phyloP scores from a whole-genome alignment of 2,888 invertebrate species.

The Pecten maximus region DNA sequence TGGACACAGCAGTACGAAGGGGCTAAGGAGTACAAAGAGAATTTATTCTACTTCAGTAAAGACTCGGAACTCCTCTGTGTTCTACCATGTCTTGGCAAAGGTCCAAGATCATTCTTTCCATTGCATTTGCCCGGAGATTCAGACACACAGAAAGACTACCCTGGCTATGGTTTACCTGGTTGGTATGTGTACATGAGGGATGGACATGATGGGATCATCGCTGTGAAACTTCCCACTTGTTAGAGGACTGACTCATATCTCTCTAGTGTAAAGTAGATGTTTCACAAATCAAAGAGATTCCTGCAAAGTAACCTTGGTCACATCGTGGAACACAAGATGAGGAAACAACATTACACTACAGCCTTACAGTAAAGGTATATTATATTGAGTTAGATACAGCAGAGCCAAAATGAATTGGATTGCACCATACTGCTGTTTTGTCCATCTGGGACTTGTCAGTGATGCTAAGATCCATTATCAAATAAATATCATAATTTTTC shows the following conservation, averaged over 20 bases:
- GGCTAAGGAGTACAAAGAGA: constrained; percentile 58
- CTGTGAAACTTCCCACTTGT: not conserved
- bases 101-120: constrained; percentile 65
- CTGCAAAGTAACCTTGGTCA: no score
- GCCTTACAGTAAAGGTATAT: no score
- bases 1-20: constrained; percentile 45
- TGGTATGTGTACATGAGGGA: constrained; percentile 29
- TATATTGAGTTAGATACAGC: no score
- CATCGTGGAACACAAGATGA: no score
- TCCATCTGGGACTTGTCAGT: no score
- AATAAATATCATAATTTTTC: no score
- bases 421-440: no score
- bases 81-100: constrained; percentile 65
- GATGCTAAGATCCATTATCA: no score
- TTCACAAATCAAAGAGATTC: no score
- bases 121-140: constrained; percentile 59
- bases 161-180: not conserved
- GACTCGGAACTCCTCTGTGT: constrained; percentile 60
- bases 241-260: not conserved
- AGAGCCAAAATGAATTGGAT: no score
- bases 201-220: constrained; percentile 1
- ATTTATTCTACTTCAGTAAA: constrained; percentile 61
- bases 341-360: no score
- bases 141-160: constrained; percentile 37
- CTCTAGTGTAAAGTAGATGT: no score